These are phyloP conservation scores for Ispidina lecontei DNA, from an alignment of 2,797 vertebrate genomes.

Conservation along the genomic window DNA sequence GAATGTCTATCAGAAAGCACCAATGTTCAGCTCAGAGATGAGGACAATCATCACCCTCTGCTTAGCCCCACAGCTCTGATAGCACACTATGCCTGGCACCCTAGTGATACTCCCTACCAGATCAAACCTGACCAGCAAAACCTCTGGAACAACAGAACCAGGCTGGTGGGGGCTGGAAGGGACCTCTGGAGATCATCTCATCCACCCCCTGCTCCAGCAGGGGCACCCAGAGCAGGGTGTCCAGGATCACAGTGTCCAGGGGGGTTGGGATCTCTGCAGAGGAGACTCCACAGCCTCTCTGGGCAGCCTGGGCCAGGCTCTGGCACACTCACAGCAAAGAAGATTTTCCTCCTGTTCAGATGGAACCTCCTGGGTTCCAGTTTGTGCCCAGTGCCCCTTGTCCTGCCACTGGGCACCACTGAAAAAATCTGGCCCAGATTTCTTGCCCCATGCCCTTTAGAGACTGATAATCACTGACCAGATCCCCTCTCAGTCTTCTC, in stretches of 20 bases:
- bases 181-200: not conserved
- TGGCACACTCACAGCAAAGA: not conserved
- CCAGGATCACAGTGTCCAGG: not conserved
- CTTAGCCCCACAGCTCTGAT: not conserved
- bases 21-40: not conserved
- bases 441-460: not conserved
- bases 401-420: not conserved
- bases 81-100: not conserved
- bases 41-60: not conserved
- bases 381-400: not conserved
- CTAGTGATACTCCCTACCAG: not conserved
- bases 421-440: not conserved
- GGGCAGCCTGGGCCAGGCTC: not conserved
- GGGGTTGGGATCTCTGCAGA: not conserved
- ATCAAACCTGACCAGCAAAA: not conserved
- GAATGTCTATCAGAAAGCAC: not conserved
- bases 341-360: not conserved
- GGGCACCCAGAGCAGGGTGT: not conserved
- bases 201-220: not conserved
- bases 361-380: not conserved
- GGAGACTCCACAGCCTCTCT: not conserved
- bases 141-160: not conserved
- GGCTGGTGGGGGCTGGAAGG: not conserved
- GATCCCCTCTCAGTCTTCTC: not conserved
- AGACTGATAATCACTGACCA: not conserved